Conservation (phyloP, 2,888 invertebrate species). For the Pandemis corylana region DNA sequence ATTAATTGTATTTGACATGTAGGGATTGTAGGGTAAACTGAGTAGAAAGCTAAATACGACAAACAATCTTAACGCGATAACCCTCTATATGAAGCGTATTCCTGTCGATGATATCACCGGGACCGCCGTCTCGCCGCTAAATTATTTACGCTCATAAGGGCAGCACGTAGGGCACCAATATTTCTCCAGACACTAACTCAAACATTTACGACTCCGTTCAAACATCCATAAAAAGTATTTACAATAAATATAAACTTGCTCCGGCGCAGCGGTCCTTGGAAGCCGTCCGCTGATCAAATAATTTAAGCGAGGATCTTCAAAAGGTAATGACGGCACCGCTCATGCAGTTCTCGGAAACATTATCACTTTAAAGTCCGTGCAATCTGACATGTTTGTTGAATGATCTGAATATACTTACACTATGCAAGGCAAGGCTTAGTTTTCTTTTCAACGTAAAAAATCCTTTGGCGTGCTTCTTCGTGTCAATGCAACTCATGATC, state of each 20-base stretch:
- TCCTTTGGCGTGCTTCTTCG: constrained; percentile 38
- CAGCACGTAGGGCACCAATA: constrained; percentile 51
- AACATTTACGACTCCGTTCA: constrained; percentile 46
- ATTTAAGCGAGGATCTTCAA: constrained; percentile 29
- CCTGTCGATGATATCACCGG: constrained; percentile 75
- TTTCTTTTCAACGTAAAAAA: constrained; percentile 42
- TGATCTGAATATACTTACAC: constrained; percentile 30
- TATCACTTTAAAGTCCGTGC: constrained; percentile 12
- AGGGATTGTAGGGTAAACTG: neutral
- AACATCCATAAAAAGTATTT: constrained; percentile 29
- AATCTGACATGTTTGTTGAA: constrained; percentile 15
- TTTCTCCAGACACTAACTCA: constrained; percentile 42
- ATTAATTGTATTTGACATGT: neutral
- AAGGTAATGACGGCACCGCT: constrained; percentile 13
- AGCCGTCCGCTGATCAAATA: constrained; percentile 36
- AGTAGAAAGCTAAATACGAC: neutral
- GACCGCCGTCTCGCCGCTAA: constrained; percentile 53
- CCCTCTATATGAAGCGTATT: constrained; percentile 51
- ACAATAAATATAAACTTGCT: constrained; percentile 23
- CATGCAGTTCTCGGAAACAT: constrained; percentile 30
- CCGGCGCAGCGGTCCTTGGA: constrained; percentile 31
- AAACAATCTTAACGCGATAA: constrained; percentile 22
- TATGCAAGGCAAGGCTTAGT: constrained; percentile 38
- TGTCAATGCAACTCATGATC: constrained; percentile 41
- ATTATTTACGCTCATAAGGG: constrained; percentile 62